phyloP scores from a whole-genome alignment of 2,797 vertebrate genomes.

The Rhinophrynus dorsalis region DNA sequence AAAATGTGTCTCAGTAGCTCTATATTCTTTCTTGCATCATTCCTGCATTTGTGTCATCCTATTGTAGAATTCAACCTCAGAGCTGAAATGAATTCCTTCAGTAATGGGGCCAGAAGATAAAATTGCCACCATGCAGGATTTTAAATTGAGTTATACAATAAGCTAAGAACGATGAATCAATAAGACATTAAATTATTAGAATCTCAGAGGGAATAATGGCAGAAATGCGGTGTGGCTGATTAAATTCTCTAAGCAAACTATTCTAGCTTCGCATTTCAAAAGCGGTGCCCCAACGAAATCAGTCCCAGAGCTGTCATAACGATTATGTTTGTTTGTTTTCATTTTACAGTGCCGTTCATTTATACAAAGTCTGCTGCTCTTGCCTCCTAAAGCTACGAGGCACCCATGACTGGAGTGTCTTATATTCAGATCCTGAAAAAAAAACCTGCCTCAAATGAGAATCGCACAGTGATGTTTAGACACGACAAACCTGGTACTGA shows the following conservation, averaged over 20 bases:
- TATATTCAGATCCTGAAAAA: not conserved
- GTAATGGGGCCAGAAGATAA: constrained; percentile 48
- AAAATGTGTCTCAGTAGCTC: constrained; percentile 25
- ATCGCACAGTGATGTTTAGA: constrained; percentile 17
- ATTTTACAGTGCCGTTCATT: constrained; percentile 41
- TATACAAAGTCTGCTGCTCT: constrained; percentile 25
- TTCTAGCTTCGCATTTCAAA: constrained; percentile 33
- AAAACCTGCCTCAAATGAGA: constrained; percentile 3
- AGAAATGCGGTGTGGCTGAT: constrained; percentile 23
- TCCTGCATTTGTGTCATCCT: constrained; percentile 18
- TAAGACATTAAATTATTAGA: constrained; percentile 39
- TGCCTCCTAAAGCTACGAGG: constrained; percentile 6
- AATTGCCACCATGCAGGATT: constrained; percentile 41
- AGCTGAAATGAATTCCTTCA: constrained; percentile 54
- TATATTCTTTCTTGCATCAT: constrained; percentile 34
- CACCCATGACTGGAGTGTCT: constrained; percentile 33
- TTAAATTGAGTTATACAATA: constrained; percentile 45
- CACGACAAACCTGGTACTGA: not conserved
- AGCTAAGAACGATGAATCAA: constrained; percentile 41
- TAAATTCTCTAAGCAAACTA: constrained; percentile 40
- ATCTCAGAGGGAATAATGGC: constrained; percentile 37
- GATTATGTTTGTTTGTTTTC: constrained; percentile 47
- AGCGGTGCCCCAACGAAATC: constrained; percentile 30
- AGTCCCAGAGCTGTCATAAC: constrained; percentile 28
- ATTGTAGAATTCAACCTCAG: constrained; percentile 39